Conservation (phyloP, 2,113 vertebrate genomes). For the Bufo bufo region DNA sequence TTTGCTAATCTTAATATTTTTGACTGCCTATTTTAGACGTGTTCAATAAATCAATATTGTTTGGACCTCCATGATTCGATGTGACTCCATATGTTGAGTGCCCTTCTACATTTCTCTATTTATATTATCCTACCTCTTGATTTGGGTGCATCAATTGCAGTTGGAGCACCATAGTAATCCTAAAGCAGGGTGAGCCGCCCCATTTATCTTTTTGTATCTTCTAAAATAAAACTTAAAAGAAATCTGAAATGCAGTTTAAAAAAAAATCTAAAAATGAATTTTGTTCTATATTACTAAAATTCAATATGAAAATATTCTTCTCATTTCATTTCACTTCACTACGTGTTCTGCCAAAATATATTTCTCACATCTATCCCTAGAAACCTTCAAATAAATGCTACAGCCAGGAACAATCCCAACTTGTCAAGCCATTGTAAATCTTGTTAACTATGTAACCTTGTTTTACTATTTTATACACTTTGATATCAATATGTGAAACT, state of each 20-base stretch:
- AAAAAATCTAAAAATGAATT: not conserved
- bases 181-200: too few species aligned
- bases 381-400: conserved; percentile 24
- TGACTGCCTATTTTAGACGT: too few species aligned
- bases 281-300: not conserved
- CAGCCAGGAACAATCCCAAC: conserved; percentile 4
- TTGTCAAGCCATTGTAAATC: conserved; percentile 33
- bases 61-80: too few species aligned
- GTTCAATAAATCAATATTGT: too few species aligned
- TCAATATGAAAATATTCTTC: not conserved
- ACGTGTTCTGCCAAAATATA: not conserved
- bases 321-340: not conserved
- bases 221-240: not conserved
- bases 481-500: conserved; percentile 19
- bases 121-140: too few species aligned
- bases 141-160: too few species aligned
- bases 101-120: too few species aligned
- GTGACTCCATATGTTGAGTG: too few species aligned
- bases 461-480: conserved; percentile 13
- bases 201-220: too few species aligned
- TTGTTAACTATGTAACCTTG: not conserved
- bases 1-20: too few species aligned
- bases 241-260: too few species aligned
- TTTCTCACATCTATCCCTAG: not conserved
- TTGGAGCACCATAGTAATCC: too few species aligned